phyloP scores from a whole-genome alignment of 92 coral and sea anemone genomes.

The Galaxea fascicularis region DNA sequence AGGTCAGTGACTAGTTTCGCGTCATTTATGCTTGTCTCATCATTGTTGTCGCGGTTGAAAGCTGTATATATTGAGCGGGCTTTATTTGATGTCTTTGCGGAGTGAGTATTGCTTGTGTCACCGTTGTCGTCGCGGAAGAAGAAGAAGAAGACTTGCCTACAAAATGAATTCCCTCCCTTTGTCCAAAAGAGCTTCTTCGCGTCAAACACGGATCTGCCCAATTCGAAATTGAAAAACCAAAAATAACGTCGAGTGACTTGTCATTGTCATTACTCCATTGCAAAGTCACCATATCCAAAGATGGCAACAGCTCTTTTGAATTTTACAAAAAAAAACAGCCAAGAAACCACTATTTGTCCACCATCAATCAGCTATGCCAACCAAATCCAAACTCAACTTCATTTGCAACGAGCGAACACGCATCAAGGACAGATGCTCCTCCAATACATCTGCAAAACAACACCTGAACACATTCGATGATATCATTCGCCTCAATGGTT shows the following conservation, averaged over 20 bases:
- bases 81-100: conserved; percentile 15
- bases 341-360: conserved; percentile 64
- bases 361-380: conserved; percentile 46
- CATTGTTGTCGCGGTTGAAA: too few species aligned
- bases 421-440: conserved; percentile 13
- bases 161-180: background rate
- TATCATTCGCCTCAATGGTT: background rate
- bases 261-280: conserved; percentile 37
- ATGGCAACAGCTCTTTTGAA: conserved; percentile 46
- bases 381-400: too few species aligned
- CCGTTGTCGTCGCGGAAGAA: background rate
- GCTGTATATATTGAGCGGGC: too few species aligned
- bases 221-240: conserved; percentile 17
- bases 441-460: background rate
- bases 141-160: background rate
- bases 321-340: conserved; percentile 58
- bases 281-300: conserved; percentile 19
- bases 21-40: too few species aligned
- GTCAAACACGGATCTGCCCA: conserved; percentile 54
- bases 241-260: conserved; percentile 24
- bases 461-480: too few species aligned
- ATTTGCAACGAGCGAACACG: too few species aligned
- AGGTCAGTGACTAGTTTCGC: conserved; percentile 6
- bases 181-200: too few species aligned
- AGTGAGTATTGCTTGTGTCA: conserved; percentile 12